Evolutionary conservation across 1,140 invertebrate genomes (phyloP).

Genomic region (Trichonephila clavata): DNA sequence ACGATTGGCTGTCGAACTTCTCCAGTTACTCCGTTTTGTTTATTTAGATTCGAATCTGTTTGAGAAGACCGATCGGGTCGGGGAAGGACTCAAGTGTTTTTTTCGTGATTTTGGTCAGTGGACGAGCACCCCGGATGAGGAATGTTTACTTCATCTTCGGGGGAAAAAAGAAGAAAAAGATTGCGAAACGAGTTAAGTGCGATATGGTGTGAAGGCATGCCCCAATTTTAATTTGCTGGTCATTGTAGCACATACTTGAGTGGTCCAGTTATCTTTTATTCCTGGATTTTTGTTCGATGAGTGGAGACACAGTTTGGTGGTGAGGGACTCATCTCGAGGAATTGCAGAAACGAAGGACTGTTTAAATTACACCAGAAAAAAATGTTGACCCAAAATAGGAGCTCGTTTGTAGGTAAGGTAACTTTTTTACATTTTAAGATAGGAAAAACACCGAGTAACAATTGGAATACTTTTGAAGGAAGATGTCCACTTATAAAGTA

Average conservation of each 20-base stretch:
- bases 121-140: neutral
- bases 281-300: neutral
- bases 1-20: neutral
- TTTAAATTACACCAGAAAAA: neutral
- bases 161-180: neutral
- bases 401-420: slow-evolving; percentile 16
- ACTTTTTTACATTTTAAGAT: too few relatives aligned
- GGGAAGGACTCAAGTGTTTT: neutral
- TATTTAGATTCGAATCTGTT: slow-evolving; percentile 34
- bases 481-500: neutral
- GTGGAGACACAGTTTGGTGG: neutral
- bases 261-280: slow-evolving; percentile 5
- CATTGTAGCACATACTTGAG: neutral
- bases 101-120: neutral
- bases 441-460: neutral
- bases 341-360: neutral
- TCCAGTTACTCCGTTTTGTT: slow-evolving; percentile 6
- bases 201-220: slow-evolving; percentile 18
- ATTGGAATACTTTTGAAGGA: neutral
- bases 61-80: neutral
- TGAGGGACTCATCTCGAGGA: neutral
- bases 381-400: slow-evolving; percentile 20
- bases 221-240: slow-evolving; percentile 22
- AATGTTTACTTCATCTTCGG: neutral
- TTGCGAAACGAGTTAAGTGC: neutral